Evolutionary conservation across 2,888 invertebrate genomes (phyloP), one percentile per base, ranked within the genome.

Genomic region (Dynastes grantii): DNA sequence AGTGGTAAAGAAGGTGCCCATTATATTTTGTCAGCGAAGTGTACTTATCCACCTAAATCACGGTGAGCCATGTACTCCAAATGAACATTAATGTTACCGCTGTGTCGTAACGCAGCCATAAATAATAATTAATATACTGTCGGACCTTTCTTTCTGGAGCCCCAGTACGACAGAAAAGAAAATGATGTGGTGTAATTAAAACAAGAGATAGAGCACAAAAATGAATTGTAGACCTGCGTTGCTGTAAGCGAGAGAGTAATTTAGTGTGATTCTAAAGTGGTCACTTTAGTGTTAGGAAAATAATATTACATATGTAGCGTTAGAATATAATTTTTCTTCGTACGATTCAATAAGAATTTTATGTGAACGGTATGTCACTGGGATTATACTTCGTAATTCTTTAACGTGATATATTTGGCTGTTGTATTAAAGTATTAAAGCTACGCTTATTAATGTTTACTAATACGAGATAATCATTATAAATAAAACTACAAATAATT

Each of bases 71-170:
- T 61, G 61, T 61, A 61, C 61, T 61, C 29, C 27, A 70, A 70
- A 70, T 70, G 53, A 70, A 70, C 70, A 55, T 70, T 70, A 70
- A 53, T 53, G 53, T 55, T 70, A 32, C 53, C 16, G 70, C 45
- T 53, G 70, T 32, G 55, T 55, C 32, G 32, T 73, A 58, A 73
- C 55, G 27, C 16, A 27, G 13, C 13, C 40, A 61, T 61, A 73
- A 45, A 73, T 61, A 73, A 58, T 61, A 61, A 73, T 61, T 73
- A 61, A 73, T 73, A 45, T 58, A 61, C 37, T 73, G 61, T 73
- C 37, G 27, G 37, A 61, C 40, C 37, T 58, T 55, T 40, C 73
- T 61, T 73, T 73, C 58, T 58, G 58, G 58, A 40, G 55, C 55
- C 40, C 11, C 6, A 27, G 22, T 49, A 45, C n/a, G 68, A 45